Base-by-base conservation (phyloP, 2,113 vertebrate species). In the Coptodon bakossiorum region DNA sequence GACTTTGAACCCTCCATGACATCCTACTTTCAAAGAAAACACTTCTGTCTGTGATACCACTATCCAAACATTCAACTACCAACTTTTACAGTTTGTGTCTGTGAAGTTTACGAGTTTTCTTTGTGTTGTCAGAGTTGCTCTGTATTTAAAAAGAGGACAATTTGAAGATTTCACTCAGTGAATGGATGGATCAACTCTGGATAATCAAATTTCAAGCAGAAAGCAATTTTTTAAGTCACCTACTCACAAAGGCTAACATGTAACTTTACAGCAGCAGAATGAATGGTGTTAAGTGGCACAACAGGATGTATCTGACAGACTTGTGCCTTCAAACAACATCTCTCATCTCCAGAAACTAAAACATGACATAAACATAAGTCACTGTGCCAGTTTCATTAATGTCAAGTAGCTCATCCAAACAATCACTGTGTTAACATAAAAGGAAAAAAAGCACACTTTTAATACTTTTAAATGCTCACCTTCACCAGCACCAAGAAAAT, bases 231-330 rank as follows among this genome's bases (percentile, higher is more conserved):
- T 63, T 52, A n/a, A 83, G 24, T 57, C 34, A 87, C 80, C 83
- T 63, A 80, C 29, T 82, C 54, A 68, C 19, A 68, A 90, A 56
- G 9, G 52, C 14, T 79, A 48, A 85, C 38, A 59, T 24, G 48
- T 80, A 53, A 90, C 24, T 63, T 90, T 54, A 87, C 91, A 94
- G 91, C 86, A 92, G 88, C 87, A 91, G 34, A 94, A 89, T 73
- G 11, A 83, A 78, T 54, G 2, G 7, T 38, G 73, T 89, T 86
- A 86, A 89, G 71, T 53, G 31, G 57, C 66, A 82, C 43, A 36
- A 88, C 5, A 82, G 52, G 10, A 66, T 68, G 54, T 59, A 34
- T 80, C 40, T 54, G 36, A 87, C 53, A 31, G 13, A 71, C 29
- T 16, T 83, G n/a, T 79, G 66, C 66, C 78, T 22, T 88, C 38